Base-by-base conservation (phyloP, 1,140 invertebrate species). In the Cyphomyrmex costatus region DNA sequence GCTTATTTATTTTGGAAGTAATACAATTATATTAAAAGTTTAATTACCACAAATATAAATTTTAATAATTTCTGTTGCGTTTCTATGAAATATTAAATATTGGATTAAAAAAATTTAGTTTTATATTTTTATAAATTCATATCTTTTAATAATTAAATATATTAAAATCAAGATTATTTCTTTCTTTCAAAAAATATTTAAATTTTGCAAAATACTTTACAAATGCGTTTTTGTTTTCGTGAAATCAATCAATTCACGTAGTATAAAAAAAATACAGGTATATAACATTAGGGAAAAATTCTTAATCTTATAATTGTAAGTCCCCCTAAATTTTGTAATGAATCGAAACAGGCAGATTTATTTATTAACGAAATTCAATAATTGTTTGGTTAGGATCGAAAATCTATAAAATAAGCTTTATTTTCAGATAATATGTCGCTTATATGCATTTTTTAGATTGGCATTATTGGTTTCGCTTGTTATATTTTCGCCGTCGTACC, bases 381-480 rank as follows among this genome's bases (percentile, higher is more conserved):
- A 49, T 65, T 1, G 21, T 78, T 78, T 7, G 6, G 42, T 42
- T 21, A 2, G 30, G 71, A 51, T 63, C 12, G 61, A 27, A 86
- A 66, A 78, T 73, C 53, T 73, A 78, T 84, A 84, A 86, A 68
- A 46, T 16, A 27, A 74, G 27, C 71, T 66, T 51, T 16, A 56
- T 63, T 46, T 70, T 89, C 53, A 42, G 86, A 78, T 83, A 87
- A 87, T 68, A 73, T 63, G 53, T 63, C 56, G 51, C 66, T 77
- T 46, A 86, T 51, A 78, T 42, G 85, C 85, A 86, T 84, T 74
- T 90, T 87, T 87, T 27, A 61, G 66, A 90, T 80, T 68, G 65
- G 61, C 87, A 66, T 89, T 89, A 90, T 89, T 87, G 61, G 61
- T 46, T 49, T 27, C 74, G 82, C 71, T 77, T 61, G 30, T 74